Evolutionary conservation across 2,797 vertebrate genomes (phyloP), one percentile per base, ranked within the genome.

Genomic region (Alexandromys oeconomus): DNA sequence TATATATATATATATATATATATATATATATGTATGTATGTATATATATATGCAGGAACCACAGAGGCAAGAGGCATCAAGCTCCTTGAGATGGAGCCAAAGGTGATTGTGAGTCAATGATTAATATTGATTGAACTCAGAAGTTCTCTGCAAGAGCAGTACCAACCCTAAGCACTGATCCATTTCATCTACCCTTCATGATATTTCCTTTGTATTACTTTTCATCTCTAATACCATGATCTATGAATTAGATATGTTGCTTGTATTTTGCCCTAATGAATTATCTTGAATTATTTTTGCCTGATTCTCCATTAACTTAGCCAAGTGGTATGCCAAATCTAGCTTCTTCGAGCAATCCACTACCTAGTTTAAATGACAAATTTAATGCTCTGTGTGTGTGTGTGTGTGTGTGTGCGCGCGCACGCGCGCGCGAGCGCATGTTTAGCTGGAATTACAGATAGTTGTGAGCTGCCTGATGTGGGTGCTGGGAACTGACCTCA

Each of bases 351-450:
- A 29, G 13, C 34, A 74, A 43, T 77, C 19, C 0, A 34, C 29
- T 25, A 13, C 1, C 23, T 54, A 7, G 6, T 61, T 95, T 48
- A n/a, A 86, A 51, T n/a, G 31, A 84, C 19, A 34, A 46, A 63
- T 82, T 19, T 14, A 43, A 31, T 63, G 25, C 37, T 74, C 25
- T 40, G 21, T 40, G n/a, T 76, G 12, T 31, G 37, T 65, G 40
- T 84, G 37, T 78, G 46, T 54, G 19, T 34, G 19, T 54, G 17
- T 48, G 5, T 80, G 34, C 57, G 21, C 57, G 0, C 0, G 13
- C 2, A 3, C 4, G 51, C 25, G 27, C 3, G 5, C n/a, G 48
- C n/a, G 1, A 25, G 2, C 31, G 3, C 5, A 14, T 48, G 11
- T 34, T 61, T 61, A 34, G 23, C 21, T 57, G 5, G 43, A 71